These are phyloP conservation scores for Erannis defoliaria DNA, from an alignment of 2,888 invertebrate genomes.

Conservation along the genomic window DNA sequence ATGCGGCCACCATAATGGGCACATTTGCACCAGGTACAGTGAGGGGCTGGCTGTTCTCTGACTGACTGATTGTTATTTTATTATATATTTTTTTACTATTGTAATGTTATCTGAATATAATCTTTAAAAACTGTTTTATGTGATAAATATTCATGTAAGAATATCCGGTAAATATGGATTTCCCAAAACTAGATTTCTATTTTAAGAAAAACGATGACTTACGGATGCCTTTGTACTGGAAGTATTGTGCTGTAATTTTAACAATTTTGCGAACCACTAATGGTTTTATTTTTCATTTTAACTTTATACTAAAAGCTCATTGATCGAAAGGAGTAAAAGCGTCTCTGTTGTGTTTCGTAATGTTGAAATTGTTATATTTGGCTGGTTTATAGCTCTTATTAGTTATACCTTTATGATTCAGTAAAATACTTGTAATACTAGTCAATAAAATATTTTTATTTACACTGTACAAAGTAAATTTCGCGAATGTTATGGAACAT, in stretches of 20 bases:
- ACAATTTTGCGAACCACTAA: background rate
- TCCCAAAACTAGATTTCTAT: background rate
- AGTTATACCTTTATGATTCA: too few species aligned
- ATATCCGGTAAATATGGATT: background rate
- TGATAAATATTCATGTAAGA: background rate
- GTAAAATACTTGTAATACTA: too few species aligned
- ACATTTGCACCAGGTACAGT: too few species aligned
- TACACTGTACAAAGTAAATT: too few species aligned
- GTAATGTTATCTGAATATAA: too few species aligned
- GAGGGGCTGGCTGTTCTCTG: too few species aligned
- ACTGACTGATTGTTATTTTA: too few species aligned
- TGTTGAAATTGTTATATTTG: background rate
- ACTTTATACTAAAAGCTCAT: background rate
- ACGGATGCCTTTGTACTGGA: background rate
- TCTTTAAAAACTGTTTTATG: background rate
- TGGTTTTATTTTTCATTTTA: background rate
- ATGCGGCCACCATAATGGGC: too few species aligned
- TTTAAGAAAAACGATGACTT: background rate
- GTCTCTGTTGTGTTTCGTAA: background rate
- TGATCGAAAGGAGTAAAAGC: conserved; percentile 1
- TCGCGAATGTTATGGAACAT: too few species aligned
- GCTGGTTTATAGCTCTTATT: background rate
- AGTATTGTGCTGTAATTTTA: background rate
- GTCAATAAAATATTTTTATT: too few species aligned
- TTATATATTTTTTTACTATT: too few species aligned